Base-by-base conservation (phyloP, 2,797 vertebrate genomes). In the Poeciliopsis paucimaculata region DNA sequence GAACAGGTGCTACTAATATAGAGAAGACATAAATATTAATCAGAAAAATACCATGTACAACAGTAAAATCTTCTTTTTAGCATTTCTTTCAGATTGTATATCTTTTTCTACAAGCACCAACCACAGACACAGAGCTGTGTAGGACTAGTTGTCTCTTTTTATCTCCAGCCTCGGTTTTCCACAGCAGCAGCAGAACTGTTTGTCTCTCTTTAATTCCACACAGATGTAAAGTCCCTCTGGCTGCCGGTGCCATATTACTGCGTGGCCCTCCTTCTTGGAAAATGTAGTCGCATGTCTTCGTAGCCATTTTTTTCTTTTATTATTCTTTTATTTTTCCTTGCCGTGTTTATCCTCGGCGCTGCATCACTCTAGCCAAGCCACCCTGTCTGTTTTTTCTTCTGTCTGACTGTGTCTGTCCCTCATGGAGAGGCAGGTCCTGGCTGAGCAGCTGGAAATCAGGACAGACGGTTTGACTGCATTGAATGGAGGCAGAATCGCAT, bases 401-500 rank as follows among this genome's bases (percentile, higher is more conserved):
- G 45, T 88, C 49, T 87, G 62, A 77, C 57, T 84, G 45, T 64
- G 28, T 89, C 76, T 66, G 28, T 83, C 82, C 80, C 60, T 78
- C 2, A 15, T 82, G 89, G 90, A 90, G 90, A 78, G 88, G 82
- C 88, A 80, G 92, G 92, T 78, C 85, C 91, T 60, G 88, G 86
- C 79, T 94, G 92, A 92, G 89, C 89, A 84, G 91, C 93, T 93
- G 92, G 95, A 86, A 86, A 94, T 94, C 93, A 92, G 94, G 93
- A 89, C 75, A 15, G 43, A 53, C 41, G 18, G 41, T 87, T 60
- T 82, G 73, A 75, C 80, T 73, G 71, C 26, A 8, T 2, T 73
- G 31, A 82, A 34, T 23, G 13, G 55, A 80, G 53, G 43, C 46
- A 23, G 70, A 55, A 15, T 36, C 11, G 47, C 13, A 49, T 28